These are phyloP conservation scores for Diadophis punctatus DNA, from an alignment of 2,113 vertebrate genomes.

Conservation along the genomic window DNA sequence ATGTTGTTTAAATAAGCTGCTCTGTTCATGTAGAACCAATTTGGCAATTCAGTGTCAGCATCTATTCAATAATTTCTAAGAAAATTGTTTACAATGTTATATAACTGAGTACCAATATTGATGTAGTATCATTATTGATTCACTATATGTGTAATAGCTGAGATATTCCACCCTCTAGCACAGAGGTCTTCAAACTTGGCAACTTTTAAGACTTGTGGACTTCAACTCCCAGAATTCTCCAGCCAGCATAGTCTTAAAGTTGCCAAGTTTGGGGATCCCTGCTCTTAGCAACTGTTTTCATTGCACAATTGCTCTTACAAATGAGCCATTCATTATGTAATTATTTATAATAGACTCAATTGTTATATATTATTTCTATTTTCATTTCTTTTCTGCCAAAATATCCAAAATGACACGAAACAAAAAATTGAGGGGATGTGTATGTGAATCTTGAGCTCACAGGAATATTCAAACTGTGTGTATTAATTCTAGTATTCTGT, in stretches of 20 bases:
- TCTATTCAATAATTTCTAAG: not conserved
- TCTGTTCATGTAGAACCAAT: not conserved
- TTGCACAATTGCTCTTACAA: not conserved
- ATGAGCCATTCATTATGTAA: not conserved
- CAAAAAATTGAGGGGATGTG: not conserved
- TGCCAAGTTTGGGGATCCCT: too few species aligned
- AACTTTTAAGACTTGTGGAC: too few species aligned
- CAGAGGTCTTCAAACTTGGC: too few species aligned
- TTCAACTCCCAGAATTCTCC: too few species aligned
- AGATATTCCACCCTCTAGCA: not conserved
- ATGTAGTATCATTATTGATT: not conserved
- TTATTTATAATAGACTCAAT: slow-evolving; percentile 1
- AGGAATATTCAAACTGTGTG: not conserved
- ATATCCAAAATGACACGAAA: not conserved
- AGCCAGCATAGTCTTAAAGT: too few species aligned
- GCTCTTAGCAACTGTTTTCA: not conserved
- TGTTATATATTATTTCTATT: slow-evolving; percentile 1
- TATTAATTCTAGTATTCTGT: not conserved
- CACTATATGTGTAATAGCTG: not conserved
- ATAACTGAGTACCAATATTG: not conserved
- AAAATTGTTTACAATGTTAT: not conserved
- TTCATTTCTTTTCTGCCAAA: not conserved
- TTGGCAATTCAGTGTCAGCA: not conserved
- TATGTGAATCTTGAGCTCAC: not conserved
- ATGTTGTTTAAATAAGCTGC: not conserved